phyloP scores from a whole-genome alignment of 2,113 vertebrate genomes.

The human (Homo sapiens) region GRCh38 chr18:27731501-27732000 shows the following conservation, averaged over 20 bases:
- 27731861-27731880: background rate
- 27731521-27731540: background rate
- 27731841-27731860: background rate
- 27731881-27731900: background rate
- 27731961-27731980: no score
- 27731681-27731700: background rate
- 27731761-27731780: background rate
- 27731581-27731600: background rate
- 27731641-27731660: background rate
- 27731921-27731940: background rate
- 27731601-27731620: background rate
- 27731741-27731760: background rate
- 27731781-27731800: background rate
- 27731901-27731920: background rate
- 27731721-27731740: background rate
- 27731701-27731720: background rate
- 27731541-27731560: background rate
- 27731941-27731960: background rate
- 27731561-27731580: background rate
- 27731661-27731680: background rate
- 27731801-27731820: background rate
- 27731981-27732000: no score
- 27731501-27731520: background rate
- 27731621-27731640: background rate
- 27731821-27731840: background rate